A percentile compares a stretch with the other conserved stretches of the same genome.
These are phyloP conservation scores for Ricordea florida DNA, from an alignment of 92 coral and sea anemone species.

Conservation along the genomic window DNA sequence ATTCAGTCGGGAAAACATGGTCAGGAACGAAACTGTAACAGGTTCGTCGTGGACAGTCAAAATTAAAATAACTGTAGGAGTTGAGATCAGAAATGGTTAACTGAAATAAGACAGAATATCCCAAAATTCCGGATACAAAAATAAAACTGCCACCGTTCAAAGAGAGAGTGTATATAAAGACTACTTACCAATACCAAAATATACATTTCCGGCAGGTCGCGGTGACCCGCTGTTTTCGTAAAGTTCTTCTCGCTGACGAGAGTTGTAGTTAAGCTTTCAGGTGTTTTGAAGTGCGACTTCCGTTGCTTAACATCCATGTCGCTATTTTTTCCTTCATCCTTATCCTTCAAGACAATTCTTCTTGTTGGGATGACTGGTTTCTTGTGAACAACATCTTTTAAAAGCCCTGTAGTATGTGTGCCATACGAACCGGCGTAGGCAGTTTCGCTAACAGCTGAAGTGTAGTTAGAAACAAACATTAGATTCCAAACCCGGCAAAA, in stretches of 20 bases:
- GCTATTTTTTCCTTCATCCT: slow-evolving; percentile 18
- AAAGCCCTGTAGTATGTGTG: slow-evolving; percentile 35
- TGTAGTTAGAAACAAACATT: slow-evolving; percentile 65
- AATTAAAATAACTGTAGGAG: too few species aligned
- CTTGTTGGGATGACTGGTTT: not conserved
- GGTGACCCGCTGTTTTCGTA: not conserved
- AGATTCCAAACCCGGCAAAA: slow-evolving; percentile 13
- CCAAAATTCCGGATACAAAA: slow-evolving; percentile 45
- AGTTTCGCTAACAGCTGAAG: slow-evolving; percentile 58
- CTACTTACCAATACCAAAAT: slow-evolving; percentile 83
- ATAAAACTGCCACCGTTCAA: slow-evolving; percentile 5
- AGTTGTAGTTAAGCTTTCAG: not conserved
- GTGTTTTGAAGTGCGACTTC: not conserved
- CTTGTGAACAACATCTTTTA: not conserved
- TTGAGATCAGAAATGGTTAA: too few species aligned
- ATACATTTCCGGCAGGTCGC: slow-evolving; percentile 59
- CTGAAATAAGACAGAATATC: not conserved
- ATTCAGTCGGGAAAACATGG: slow-evolving; percentile 6
- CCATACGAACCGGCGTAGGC: slow-evolving; percentile 84
- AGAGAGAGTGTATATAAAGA: not conserved
- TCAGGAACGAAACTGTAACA: slow-evolving; percentile 32
- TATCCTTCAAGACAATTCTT: not conserved
- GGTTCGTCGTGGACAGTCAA: not conserved
- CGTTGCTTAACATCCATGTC: slow-evolving; percentile 14
- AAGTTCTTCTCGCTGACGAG: not conserved